Evolutionary conservation across 1,140 invertebrate genomes (phyloP).

Genomic region (Polypedilum vanderplanki): DNA sequence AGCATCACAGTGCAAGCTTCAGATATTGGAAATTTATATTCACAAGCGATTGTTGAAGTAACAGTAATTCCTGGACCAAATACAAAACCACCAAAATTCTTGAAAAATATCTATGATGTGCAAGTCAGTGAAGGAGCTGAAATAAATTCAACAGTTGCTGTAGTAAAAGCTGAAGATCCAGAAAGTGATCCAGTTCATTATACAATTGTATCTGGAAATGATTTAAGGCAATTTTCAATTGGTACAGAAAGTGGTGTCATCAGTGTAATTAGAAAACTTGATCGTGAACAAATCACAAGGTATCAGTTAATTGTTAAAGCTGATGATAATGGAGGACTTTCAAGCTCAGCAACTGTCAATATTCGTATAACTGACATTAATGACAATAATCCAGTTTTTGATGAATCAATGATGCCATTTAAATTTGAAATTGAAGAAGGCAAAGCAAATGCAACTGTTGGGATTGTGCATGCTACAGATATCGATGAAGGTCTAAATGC

Average conservation of each 20-base stretch:
- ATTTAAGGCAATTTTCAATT: slow-evolving; percentile 75
- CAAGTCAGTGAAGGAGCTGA: slow-evolving; percentile 81
- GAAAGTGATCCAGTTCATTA: slow-evolving; percentile 82
- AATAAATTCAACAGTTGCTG: slow-evolving; percentile 74
- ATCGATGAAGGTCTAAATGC: slow-evolving; percentile 67
- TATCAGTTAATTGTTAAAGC: slow-evolving; percentile 80
- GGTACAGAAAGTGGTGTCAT: slow-evolving; percentile 74
- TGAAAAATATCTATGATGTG: slow-evolving; percentile 71
- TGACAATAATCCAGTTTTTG: slow-evolving; percentile 80
- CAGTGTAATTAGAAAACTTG: slow-evolving; percentile 72
- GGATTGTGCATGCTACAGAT: slow-evolving; percentile 77
- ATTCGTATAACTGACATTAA: slow-evolving; percentile 86
- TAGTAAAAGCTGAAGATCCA: slow-evolving; percentile 73
- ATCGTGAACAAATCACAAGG: slow-evolving; percentile 76
- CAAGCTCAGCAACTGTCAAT: slow-evolving; percentile 73
- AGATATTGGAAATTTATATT: slow-evolving; percentile 60
- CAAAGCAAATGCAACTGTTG: slow-evolving; percentile 58
- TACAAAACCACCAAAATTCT: slow-evolving; percentile 72
- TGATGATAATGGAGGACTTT: slow-evolving; percentile 75
- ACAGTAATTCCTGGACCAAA: slow-evolving; percentile 76
- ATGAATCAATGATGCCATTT: slow-evolving; percentile 60
- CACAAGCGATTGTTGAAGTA: slow-evolving; percentile 78
- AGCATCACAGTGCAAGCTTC: slow-evolving; percentile 77
- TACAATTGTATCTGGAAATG: slow-evolving; percentile 77
- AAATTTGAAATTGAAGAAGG: slow-evolving; percentile 78